Conservation (phyloP, 2,113 vertebrate species). For the Oxyruncus cristatus region DNA sequence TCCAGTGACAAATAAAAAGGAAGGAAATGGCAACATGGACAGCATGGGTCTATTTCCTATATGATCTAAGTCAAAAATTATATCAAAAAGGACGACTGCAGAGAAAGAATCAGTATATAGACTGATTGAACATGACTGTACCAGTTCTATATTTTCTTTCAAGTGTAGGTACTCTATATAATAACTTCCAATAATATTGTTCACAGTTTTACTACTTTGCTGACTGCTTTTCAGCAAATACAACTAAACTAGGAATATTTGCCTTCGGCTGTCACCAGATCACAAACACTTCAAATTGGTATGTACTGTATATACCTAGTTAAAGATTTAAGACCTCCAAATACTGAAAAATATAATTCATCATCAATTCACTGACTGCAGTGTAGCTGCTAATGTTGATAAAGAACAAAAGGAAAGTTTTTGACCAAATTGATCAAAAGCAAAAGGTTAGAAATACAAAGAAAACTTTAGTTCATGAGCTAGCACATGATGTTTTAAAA, state of each 20-base stretch:
- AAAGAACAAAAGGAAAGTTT: background rate
- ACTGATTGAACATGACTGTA: background rate
- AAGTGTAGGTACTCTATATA: background rate
- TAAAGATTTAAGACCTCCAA: background rate
- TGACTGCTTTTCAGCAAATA: background rate
- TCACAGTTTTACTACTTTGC: background rate
- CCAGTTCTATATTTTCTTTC: background rate
- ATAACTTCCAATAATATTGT: background rate
- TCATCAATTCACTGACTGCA: background rate
- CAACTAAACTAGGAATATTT: background rate
- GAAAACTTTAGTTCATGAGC: background rate
- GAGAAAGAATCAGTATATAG: background rate
- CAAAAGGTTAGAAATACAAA: background rate
- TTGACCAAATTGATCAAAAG: background rate
- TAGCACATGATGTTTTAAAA: background rate
- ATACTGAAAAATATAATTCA: background rate
- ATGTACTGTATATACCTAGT: background rate
- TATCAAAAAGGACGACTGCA: background rate
- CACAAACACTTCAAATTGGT: background rate
- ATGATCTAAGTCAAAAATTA: background rate
- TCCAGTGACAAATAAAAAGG: background rate
- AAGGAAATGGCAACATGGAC: background rate
- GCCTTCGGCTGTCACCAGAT: background rate
- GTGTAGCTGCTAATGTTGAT: background rate
- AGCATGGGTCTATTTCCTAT: background rate